Evolutionary conservation across 1,140 invertebrate genomes (phyloP), one percentile per base, ranked within the genome.

Genomic region (Drosophila subpulchrella): DNA sequence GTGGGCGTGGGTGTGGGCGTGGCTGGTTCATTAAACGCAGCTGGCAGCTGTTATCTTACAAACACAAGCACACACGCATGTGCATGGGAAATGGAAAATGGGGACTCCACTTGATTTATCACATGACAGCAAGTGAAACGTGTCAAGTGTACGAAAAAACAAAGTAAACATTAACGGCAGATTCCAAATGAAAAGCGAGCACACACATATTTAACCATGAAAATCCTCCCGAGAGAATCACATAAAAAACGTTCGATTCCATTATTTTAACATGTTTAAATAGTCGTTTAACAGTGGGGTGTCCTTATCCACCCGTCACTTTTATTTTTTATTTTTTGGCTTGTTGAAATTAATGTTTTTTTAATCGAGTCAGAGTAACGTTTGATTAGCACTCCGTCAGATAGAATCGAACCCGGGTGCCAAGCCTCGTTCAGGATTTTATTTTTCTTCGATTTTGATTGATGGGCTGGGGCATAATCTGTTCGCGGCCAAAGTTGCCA

Each of bases 1-100:
- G 66, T 78, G 82, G 82, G 75, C 82, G 75, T 81, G 82, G 76
- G 73, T 65, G 66, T 78, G 82, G 82, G 75, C 82, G 75, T 81
- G 82, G 82, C 78, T 78, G 82, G 82, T 86, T 86, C 82, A 85
- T 85, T 85, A 86, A 81, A 81, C 82, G 82, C 82, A 85, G 82
- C 82, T 85, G 82, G 50, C 80, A 63, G 70, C 70, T 86, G 82
- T 85, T 85, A 85, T 86, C 82, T 85, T 60, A 42, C 60, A 61
- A 50, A 63, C 62, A 51, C 78, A 58, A 48, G 50, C 61, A 36
- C 32, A 57, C 41, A 13, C 38, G 27, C 38, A 65, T 50, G 63
- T 38, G 24, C 65, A 66, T 46, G 42, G 42, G 8, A 46, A 20
- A 20, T 46, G 20, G 27, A 48, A 61, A 60, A 63, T 60, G 60